Conservation (phyloP, 64 coral and sea anemone species). For the Trachythela sp. region DNA sequence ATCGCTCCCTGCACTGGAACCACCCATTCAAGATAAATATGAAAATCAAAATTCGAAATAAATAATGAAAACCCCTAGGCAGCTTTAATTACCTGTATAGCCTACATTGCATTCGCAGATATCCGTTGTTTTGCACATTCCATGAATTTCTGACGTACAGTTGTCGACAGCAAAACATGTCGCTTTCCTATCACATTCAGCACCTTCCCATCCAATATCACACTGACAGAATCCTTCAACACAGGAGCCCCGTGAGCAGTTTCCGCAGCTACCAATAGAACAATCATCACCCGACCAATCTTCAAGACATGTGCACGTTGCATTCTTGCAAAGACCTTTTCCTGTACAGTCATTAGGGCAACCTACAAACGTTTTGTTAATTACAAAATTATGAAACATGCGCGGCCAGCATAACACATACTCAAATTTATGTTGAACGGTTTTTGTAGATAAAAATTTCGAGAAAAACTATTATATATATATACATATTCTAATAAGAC, state of each 20-base stretch:
- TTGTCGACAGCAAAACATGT: not conserved
- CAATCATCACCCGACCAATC: not conserved
- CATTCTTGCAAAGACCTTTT: not conserved
- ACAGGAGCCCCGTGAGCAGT: not conserved
- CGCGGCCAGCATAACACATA: too few relatives aligned
- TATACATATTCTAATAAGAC: too few relatives aligned
- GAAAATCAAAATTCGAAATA: not conserved
- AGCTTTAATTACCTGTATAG: not conserved
- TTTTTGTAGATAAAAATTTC: too few relatives aligned
- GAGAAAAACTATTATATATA: too few relatives aligned
- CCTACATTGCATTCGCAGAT: not conserved
- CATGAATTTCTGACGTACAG: not conserved
- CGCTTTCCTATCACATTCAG: not conserved
- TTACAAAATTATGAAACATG: too few relatives aligned
- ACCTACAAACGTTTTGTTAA: not conserved
- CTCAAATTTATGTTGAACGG: too few relatives aligned
- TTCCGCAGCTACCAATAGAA: not conserved
- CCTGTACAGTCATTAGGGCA: not conserved
- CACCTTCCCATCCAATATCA: not conserved
- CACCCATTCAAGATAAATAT: too few relatives aligned
- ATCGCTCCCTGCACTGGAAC: too few relatives aligned
- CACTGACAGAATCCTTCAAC: not conserved
- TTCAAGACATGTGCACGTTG: not conserved
- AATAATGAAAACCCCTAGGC: not conserved
- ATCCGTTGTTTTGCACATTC: not conserved